Conservation (phyloP, 2,113 vertebrate species). For the Passer montanus region DNA sequence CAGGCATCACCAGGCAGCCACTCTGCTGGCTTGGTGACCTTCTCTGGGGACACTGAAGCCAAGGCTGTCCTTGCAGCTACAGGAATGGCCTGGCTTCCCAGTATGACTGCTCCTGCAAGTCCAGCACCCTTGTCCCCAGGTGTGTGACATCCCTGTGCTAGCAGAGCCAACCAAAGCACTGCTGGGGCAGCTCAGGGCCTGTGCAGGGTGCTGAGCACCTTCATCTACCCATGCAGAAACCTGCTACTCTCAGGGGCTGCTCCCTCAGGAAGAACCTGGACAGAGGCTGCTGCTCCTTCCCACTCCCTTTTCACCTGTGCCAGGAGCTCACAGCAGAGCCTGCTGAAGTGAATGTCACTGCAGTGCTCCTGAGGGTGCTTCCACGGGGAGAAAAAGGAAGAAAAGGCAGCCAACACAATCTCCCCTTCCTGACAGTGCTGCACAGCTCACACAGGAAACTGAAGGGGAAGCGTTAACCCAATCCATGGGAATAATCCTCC, state of each 20-base stretch:
- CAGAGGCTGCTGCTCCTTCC: not conserved
- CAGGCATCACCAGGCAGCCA: not conserved
- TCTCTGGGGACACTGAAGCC: not conserved
- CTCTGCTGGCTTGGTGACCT: not conserved
- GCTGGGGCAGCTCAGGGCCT: not conserved
- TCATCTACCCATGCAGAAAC: not conserved
- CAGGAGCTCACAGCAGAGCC: not conserved
- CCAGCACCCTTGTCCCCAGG: not conserved
- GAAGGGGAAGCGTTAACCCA: not conserved
- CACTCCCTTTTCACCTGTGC: not conserved
- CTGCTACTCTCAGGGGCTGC: not conserved
- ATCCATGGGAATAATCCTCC: not conserved
- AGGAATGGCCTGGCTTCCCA: not conserved
- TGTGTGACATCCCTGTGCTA: not conserved
- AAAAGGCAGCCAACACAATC: not conserved
- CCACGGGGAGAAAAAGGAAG: not conserved
- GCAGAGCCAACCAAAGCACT: not conserved
- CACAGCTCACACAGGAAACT: not conserved
- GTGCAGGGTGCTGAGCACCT: not conserved
- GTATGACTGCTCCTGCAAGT: not conserved
- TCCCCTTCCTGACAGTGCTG: not conserved
- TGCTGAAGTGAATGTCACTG: accelerated
- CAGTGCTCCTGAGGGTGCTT: not conserved
- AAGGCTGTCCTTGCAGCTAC: not conserved
- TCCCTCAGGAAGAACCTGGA: not conserved